Percentiles rank a stretch among this genome's conserved stretches.
Evolutionary conservation across 2,888 invertebrate species (phyloP).

Genomic region (Eupeodes latifasciatus): DNA sequence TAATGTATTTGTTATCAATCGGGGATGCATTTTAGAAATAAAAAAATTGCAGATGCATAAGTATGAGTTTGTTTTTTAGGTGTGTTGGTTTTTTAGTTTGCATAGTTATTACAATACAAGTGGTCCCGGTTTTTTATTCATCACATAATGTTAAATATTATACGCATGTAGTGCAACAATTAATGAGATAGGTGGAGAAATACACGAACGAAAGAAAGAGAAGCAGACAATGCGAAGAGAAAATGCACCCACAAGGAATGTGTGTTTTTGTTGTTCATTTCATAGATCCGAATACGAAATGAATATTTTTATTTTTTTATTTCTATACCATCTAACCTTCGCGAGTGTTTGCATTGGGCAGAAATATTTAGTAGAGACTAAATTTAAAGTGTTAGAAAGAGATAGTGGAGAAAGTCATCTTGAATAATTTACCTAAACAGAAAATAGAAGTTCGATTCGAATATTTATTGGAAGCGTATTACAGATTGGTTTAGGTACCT

Average conservation of each 20-base stretch:
- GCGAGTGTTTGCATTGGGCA: constrained; percentile 73
- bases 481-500: constrained; percentile 32
- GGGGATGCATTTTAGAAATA: constrained; percentile 61
- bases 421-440: constrained; percentile 13
- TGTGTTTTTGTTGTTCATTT: constrained; percentile 47
- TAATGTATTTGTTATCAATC: constrained; percentile 39
- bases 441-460: constrained; percentile 68
- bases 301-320: constrained; percentile 53
- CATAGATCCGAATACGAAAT: constrained; percentile 38
- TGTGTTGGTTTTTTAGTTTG: constrained; percentile 49
- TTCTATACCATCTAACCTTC: constrained; percentile 70
- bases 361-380: constrained; percentile 40
- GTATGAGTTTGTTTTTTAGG: constrained; percentile 53
- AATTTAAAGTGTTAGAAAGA: constrained; percentile 65
- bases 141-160: constrained; percentile 42
- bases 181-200: constrained; percentile 40
- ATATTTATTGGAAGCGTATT: constrained; percentile 60
- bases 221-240: constrained; percentile 38
- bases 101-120: constrained; percentile 76
- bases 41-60: constrained; percentile 68
- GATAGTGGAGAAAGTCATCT: constrained; percentile 49
- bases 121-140: constrained; percentile 61
- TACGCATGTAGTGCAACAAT: constrained; percentile 60
- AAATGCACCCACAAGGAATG: constrained; percentile 72
- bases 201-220: constrained; percentile 14